These are phyloP conservation scores for Psephotus haematonotus DNA, from an alignment of 2,113 vertebrate genomes.

Conservation along the genomic window DNA sequence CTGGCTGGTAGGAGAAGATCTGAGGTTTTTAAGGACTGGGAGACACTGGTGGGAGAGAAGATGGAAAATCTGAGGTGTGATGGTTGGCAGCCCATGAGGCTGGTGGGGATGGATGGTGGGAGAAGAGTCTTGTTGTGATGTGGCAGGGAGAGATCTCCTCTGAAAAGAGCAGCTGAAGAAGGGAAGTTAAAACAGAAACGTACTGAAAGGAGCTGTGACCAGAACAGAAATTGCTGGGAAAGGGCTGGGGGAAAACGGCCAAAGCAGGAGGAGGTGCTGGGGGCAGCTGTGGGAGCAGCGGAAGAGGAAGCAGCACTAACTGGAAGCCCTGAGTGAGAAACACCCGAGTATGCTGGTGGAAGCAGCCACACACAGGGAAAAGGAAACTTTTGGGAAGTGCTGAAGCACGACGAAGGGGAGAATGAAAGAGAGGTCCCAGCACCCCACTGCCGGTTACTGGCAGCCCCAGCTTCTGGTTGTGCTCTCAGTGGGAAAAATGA, in stretches of 20 bases:
- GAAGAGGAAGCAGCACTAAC: background rate
- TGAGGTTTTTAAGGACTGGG: background rate
- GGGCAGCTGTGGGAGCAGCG: background rate
- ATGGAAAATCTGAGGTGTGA: background rate
- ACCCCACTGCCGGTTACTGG: background rate
- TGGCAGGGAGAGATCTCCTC: background rate
- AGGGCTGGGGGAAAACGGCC: background rate
- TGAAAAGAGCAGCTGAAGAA: background rate
- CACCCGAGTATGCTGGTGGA: background rate
- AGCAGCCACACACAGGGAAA: background rate
- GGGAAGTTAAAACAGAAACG: background rate
- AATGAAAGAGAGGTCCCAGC: background rate
- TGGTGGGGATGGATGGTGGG: background rate
- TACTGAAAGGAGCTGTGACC: background rate
- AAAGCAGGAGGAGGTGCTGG: background rate
- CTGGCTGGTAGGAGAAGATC: background rate
- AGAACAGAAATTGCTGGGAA: background rate
- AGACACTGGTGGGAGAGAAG: background rate
- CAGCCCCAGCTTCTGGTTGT: background rate
- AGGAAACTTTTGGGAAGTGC: constrained; percentile 30
- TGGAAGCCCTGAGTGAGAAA: constrained; percentile 41
- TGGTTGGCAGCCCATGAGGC: background rate
- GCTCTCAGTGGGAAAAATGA: background rate
- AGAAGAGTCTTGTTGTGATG: background rate
- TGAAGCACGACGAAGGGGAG: background rate